Evolutionary conservation across 2,113 vertebrate genomes (phyloP), one percentile per base, ranked within the genome.

Genomic region (Pygoscelis antarcticus): DNA sequence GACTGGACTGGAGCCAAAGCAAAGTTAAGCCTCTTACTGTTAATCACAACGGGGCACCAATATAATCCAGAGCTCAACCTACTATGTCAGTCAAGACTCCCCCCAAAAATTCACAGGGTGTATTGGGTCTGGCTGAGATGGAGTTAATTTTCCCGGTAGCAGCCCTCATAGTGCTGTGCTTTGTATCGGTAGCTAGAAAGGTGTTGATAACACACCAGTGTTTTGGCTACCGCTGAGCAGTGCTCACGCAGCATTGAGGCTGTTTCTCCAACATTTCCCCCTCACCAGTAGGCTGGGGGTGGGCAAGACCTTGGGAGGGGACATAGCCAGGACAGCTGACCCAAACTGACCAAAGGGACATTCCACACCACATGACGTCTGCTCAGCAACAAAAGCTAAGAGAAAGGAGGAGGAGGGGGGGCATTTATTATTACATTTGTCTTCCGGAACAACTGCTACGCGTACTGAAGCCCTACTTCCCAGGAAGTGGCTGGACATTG

Each of bases 71-170:
- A 36, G 14, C 5, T 76, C 72, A 91, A 21, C 8, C 10, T 46
- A 26, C 49, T 65, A 44, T 29, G 25, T 34, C 23, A 57, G 19
- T 65, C 32, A 83, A 58, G 21, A 77, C 10, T 61, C 3, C 19
- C 8, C 20, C 0, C 0, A 3, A 5, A 72, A 82, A 18, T 18
- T n/a, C 71, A n/a, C 22, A 46, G 9, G 4, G 5, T 77, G 16
- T 52, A 44, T 19, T 77, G 4, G 6, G n/a, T 69, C 20, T 60
- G 25, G 10, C 49, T 69, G 44, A n/a, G 44, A 23, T 30, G 30
- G 27, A 77, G 44, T 29, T 55, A 29, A 40, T 38, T 88, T 88
- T 88, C 44, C 18, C 32, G 13, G 7, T 3, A 49, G 26, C 17
- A 69, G 11, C 21, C 32, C 29, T 58, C 47, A 12, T 2, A 29